Evolutionary conservation across 1,140 invertebrate species (phyloP).

Genomic region (Pogonognathellus flavescens): DNA sequence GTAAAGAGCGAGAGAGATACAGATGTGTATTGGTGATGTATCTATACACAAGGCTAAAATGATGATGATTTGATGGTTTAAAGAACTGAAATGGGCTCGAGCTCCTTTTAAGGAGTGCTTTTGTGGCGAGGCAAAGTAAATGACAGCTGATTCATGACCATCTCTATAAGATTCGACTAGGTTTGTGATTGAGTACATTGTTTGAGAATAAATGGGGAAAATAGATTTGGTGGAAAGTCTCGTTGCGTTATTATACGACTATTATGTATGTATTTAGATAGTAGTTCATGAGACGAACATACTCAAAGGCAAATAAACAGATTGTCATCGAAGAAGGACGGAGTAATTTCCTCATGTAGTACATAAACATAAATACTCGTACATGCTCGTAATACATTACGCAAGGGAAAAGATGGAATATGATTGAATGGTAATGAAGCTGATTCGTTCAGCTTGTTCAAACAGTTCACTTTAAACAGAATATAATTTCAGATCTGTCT

Average conservation of each 20-base stretch:
- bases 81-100: conserved; percentile 43
- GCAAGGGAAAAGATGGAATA: conserved; percentile 28
- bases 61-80: conserved; percentile 50
- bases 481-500: too few species aligned
- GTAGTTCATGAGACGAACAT: background rate
- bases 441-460: background rate
- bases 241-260: background rate
- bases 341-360: background rate
- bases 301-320: conserved; percentile 43
- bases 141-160: conserved; percentile 52
- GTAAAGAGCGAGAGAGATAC: background rate
- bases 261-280: background rate
- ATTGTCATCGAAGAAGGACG: conserved; percentile 38
- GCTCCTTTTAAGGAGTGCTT: conserved; percentile 35
- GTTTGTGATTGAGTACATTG: conserved; percentile 45
- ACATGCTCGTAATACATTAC: background rate
- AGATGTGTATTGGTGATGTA: conserved; percentile 11
- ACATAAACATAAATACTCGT: conserved; percentile 17
- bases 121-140: conserved; percentile 50
- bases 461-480: background rate
- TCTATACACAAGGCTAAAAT: conserved; percentile 48
- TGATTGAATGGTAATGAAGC: conserved; percentile 9
- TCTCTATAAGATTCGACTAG: conserved; percentile 51
- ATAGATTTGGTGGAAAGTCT: conserved; percentile 44
- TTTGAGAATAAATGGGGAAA: conserved; percentile 50